A percentile compares a stretch with the other conserved stretches of the same genome.
Conservation (phyloP, 2,888 invertebrate genomes). For the Dicycla oo region DNA sequence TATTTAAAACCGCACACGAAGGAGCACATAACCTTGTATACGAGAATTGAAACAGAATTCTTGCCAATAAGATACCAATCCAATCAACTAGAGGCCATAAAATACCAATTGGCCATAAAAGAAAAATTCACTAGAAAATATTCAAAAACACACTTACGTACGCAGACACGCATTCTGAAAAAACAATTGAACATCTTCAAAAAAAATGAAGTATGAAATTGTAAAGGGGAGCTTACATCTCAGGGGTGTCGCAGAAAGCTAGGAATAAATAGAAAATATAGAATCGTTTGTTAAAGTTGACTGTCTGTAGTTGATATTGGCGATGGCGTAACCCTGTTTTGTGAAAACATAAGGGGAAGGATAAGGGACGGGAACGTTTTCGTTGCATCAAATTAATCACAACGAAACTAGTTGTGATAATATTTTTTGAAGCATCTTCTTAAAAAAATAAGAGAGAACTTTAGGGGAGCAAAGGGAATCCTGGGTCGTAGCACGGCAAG, state of each 20-base stretch:
- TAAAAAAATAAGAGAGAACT: no score
- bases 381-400: not conserved
- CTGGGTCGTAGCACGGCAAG: no score
- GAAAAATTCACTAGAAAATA: slow-evolving; percentile 3
- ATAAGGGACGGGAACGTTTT: slow-evolving; percentile 1
- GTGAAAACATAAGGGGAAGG: slow-evolving; percentile 30
- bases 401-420: no score
- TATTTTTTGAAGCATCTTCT: no score
- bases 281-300: slow-evolving; percentile 64
- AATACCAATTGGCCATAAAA: slow-evolving; percentile 30
- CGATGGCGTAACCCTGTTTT: slow-evolving; percentile 38
- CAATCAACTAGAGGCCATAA: slow-evolving; percentile 34
- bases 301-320: slow-evolving; percentile 32
- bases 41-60: slow-evolving; percentile 16
- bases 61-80: slow-evolving; percentile 41
- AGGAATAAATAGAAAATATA: slow-evolving; percentile 71
- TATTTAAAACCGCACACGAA: not conserved
- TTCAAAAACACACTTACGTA: not conserved
- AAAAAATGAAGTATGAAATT: slow-evolving; percentile 7
- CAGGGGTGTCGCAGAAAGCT: slow-evolving; percentile 68
- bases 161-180: slow-evolving; percentile 11
- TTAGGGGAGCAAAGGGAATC: no score
- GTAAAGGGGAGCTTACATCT: slow-evolving; percentile 36
- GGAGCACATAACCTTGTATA: not conserved
- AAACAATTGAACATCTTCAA: not conserved